A percentile compares a stretch with the other conserved stretches of the same genome.
phyloP scores from a whole-genome alignment of 2,888 invertebrate species.

The Trachelus stipa region DNA sequence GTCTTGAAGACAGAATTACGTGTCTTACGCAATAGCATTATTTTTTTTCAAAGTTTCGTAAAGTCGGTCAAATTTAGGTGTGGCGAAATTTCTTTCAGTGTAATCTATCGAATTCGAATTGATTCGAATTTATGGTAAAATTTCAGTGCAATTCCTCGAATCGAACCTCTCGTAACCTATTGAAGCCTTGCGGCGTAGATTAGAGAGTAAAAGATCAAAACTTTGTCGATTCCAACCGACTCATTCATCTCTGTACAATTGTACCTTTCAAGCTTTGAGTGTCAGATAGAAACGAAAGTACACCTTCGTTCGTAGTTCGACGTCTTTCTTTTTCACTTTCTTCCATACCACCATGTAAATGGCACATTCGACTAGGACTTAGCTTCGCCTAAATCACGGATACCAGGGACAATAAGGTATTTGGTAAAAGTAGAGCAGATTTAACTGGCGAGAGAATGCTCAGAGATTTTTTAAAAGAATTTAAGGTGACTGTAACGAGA shows the following conservation, averaged over 20 bases:
- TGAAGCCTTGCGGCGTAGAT: neutral
- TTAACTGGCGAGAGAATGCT: constrained; percentile 48
- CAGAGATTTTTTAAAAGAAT: constrained; percentile 41
- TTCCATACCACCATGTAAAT: neutral
- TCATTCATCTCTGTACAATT: neutral
- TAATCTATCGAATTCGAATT: neutral
- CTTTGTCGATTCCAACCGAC: neutral
- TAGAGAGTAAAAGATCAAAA: neutral
- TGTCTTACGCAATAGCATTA: neutral
- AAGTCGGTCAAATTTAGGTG: neutral
- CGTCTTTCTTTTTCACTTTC: neutral
- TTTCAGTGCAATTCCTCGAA: neutral
- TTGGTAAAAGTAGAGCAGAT: constrained; percentile 42
- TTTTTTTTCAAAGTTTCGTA: neutral
- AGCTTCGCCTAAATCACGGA: neutral
- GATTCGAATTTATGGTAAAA: neutral
- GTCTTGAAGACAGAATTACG: neutral
- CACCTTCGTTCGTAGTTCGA: neutral
- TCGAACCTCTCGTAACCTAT: neutral
- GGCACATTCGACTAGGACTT: neutral
- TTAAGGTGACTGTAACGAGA: constrained; percentile 38
- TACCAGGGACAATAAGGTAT: neutral
- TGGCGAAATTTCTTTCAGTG: no score
- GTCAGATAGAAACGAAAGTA: neutral
- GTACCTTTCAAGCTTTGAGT: neutral